Evolutionary conservation across 2,113 vertebrate genomes (phyloP), one percentile per base, ranked within the genome.

Genomic region (Xyliphius kryptos): DNA sequence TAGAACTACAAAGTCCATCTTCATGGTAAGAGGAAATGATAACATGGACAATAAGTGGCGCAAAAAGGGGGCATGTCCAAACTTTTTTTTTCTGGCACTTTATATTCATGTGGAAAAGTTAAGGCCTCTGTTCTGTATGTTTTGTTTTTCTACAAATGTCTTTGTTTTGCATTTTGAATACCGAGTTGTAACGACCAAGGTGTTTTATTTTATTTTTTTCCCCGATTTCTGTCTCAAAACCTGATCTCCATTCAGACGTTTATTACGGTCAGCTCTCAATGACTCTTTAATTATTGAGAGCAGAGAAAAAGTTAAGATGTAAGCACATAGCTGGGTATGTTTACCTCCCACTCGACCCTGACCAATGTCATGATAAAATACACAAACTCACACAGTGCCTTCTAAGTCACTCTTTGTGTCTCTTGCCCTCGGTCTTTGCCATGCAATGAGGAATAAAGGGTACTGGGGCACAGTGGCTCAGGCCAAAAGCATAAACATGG

Each of bases 331-430:
- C 60, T 50, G n/a, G n/a, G 37, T 14, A 8, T 53, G 50, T 60
- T 60, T 64, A 67, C 51, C 15, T 13, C 43, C 51, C 50, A 22
- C 9, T 32, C n/a, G 61, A 68, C 65, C 61, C 61, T 61, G 61
- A 20, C 15, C 66, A 60, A 40, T 56, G 73, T 72, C 62, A 56
- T 19, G 11, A 10, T 16, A 12, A 9, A 21, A 26, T 0, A 16
- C 13, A 16, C 13, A 1, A n/a, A 13, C 37, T 43, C 32, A 0
- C 40, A 13, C 37, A 11, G 19, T 9, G 47, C 22, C 22, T 72
- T 58, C 55, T 41, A 37, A 1, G 59, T 57, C 67, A 73, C 76
- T 74, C 72, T 69, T 69, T 67, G 57, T 54, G 56, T 76, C 67
- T 69, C 66, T 49, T 69, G 51, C 9, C 22, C 48, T 46, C 72